These are phyloP conservation scores for Antheraea mylitta DNA, from an alignment of 1,140 invertebrate species.

Conservation along the genomic window DNA sequence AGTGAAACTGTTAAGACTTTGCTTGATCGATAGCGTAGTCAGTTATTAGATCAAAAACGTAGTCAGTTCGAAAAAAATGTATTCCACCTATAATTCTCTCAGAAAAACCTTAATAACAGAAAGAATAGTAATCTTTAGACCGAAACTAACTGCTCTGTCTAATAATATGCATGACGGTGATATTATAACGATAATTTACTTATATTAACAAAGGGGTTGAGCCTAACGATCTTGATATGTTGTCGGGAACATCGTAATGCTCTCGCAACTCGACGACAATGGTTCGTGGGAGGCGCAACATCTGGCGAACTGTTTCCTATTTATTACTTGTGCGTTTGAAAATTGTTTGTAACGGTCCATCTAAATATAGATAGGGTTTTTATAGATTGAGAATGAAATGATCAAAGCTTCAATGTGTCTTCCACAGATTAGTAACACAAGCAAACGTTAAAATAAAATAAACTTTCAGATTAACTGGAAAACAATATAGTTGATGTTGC, in stretches of 20 bases:
- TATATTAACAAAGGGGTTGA: neutral
- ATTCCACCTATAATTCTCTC: too few species aligned
- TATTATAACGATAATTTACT: constrained; percentile 1
- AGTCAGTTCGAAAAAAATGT: too few species aligned
- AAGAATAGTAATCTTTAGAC: too few species aligned
- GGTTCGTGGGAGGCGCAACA: constrained; percentile 31
- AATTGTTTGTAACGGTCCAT: constrained; percentile 5
- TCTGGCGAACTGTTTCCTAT: constrained; percentile 21
- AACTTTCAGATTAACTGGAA: too few species aligned
- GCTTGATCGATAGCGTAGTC: too few species aligned
- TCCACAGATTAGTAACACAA: constrained; percentile 1
- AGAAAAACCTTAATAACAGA: too few species aligned
- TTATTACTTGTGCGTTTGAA: constrained; percentile 4
- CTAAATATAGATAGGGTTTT: constrained; percentile 6
- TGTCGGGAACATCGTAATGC: constrained; percentile 7
- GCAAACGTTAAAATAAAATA: neutral
- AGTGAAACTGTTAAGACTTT: too few species aligned
- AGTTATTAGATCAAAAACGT: too few species aligned
- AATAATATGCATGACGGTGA: neutral
- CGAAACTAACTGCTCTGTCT: too few species aligned
- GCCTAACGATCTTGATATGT: constrained; percentile 20
- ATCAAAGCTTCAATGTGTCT: neutral
- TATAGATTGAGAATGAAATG: neutral
- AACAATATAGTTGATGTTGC: too few species aligned
- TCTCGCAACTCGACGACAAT: constrained; percentile 9